Percentiles rank a stretch among this genome's conserved stretches.
Conservation (phyloP, 2,113 vertebrate species). For the Sitta europaea region DNA sequence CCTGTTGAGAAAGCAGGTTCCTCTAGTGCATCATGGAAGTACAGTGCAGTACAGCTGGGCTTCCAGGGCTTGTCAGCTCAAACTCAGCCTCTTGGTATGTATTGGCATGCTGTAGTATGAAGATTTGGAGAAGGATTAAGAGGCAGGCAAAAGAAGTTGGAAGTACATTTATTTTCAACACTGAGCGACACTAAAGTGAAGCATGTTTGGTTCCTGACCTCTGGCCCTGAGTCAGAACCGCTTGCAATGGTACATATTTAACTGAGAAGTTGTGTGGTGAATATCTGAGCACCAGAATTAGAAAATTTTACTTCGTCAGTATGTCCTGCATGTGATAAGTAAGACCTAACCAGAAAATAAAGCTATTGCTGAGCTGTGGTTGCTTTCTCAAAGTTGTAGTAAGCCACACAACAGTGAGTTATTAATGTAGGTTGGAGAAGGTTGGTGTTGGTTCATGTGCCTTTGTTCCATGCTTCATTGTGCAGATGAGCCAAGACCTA, state of each 20-base stretch:
- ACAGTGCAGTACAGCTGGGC: background rate
- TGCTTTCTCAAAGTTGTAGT: background rate
- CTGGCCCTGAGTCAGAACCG: background rate
- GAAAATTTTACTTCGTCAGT: background rate
- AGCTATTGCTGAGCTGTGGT: background rate
- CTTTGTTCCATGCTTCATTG: background rate
- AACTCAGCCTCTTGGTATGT: background rate
- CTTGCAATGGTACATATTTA: background rate
- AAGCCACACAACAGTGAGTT: background rate
- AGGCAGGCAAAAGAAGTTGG: background rate
- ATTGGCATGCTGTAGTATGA: background rate
- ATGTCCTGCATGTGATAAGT: no score
- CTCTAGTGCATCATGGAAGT: background rate
- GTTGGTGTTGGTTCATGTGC: background rate
- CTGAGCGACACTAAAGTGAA: background rate
- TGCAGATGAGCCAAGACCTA: background rate
- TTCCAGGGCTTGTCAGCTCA: background rate
- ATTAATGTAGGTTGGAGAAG: background rate
- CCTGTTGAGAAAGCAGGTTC: background rate
- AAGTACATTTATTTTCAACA: background rate
- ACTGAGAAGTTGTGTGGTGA: background rate
- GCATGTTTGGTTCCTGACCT: background rate
- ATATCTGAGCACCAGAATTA: background rate
- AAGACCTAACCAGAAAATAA: background rate
- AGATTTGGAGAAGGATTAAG: background rate